These are phyloP conservation scores for Mus caroli DNA, from an alignment of 2,797 vertebrate species.

Conservation along the genomic window DNA sequence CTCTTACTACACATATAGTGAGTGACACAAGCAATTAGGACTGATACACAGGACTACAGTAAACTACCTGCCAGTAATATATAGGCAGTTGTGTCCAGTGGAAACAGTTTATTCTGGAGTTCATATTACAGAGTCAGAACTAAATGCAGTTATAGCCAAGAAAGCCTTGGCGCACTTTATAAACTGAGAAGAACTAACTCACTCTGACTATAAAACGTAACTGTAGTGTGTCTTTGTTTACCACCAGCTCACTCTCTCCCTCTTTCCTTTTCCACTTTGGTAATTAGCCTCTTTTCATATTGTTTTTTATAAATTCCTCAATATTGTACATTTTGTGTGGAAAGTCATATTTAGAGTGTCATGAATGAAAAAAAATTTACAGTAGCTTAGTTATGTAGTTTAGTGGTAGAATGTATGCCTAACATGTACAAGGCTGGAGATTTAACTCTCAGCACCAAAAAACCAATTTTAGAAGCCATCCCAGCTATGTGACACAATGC, in stretches of 20 bases:
- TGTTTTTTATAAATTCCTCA: background rate
- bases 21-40: background rate
- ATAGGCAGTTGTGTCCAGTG: background rate
- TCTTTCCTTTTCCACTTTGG: background rate
- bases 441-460: background rate
- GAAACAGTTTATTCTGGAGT: slow-evolving; percentile 50
- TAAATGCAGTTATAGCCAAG: slow-evolving; percentile 35
- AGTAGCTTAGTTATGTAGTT: background rate
- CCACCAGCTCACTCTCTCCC: slow-evolving; percentile 2
- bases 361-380: background rate
- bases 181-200: background rate
- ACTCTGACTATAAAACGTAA: slow-evolving; percentile 41
- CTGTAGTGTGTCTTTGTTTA: background rate
- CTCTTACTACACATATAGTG: background rate
- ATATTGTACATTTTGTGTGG: slow-evolving; percentile 3
- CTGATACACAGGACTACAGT: background rate
- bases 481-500: slow-evolving; percentile 5
- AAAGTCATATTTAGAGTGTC: slow-evolving; percentile 33
- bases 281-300: slow-evolving; percentile 43
- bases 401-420: background rate
- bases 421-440: background rate
- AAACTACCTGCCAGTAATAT: background rate
- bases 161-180: slow-evolving; percentile 14
- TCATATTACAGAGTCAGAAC: background rate
- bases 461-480: slow-evolving; percentile 23